phyloP scores from a whole-genome alignment of 2,113 vertebrate genomes.

The Aegypius monachus region DNA sequence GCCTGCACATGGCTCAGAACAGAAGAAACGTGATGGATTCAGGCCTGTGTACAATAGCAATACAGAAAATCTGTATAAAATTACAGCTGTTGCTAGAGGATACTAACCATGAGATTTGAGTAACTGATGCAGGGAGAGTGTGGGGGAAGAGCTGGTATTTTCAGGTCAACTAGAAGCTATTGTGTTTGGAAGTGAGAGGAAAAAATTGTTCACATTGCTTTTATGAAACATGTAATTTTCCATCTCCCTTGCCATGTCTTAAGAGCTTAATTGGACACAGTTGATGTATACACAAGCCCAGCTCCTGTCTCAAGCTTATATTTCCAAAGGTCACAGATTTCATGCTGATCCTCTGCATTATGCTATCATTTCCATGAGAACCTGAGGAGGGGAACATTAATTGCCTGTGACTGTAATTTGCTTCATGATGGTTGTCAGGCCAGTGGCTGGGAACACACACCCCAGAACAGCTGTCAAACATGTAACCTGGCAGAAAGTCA shows the following conservation, averaged over 20 bases:
- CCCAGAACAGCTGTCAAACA: slow-evolving; percentile 76
- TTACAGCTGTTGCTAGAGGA: not conserved
- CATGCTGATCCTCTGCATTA: slow-evolving; percentile 41
- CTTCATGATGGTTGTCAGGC: slow-evolving; percentile 62
- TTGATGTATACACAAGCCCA: not conserved
- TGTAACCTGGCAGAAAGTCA: slow-evolving; percentile 61
- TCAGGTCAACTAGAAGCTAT: slow-evolving; percentile 5
- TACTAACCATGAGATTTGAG: not conserved
- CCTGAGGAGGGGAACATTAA: slow-evolving; percentile 72
- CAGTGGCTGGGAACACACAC: slow-evolving; percentile 59
- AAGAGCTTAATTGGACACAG: slow-evolving; percentile 50
- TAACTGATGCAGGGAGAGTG: not conserved
- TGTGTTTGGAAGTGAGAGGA: not conserved
- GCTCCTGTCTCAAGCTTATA: slow-evolving; percentile 16
- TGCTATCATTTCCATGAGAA: slow-evolving; percentile 56
- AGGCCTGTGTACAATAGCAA: not conserved
- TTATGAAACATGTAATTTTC: slow-evolving; percentile 35
- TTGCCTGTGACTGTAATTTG: slow-evolving; percentile 76
- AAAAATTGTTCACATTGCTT: not conserved
- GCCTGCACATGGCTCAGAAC: not conserved
- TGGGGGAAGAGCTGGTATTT: not conserved
- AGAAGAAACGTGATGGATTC: not conserved
- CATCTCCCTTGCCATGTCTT: slow-evolving; percentile 44
- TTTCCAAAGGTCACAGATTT: slow-evolving; percentile 74
- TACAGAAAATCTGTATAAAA: not conserved